A percentile compares a stretch with the other conserved stretches of the same genome.
phyloP scores from a whole-genome alignment of 2,888 invertebrate genomes.

The Ditylenchus weischeri region DNA sequence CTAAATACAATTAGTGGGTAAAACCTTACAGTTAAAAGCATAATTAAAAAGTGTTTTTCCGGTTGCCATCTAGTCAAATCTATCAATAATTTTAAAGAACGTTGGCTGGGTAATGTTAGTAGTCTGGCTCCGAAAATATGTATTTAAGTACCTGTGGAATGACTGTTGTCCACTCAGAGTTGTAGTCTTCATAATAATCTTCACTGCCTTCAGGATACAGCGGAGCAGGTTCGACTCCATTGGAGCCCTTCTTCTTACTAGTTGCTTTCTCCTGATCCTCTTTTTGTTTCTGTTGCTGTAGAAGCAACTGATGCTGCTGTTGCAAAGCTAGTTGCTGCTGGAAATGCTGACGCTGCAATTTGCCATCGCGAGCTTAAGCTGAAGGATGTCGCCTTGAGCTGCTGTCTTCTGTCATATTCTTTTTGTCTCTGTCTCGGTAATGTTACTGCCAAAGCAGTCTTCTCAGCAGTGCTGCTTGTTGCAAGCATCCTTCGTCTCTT shows the following conservation, averaged over 20 bases:
- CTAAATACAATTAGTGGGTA: too few relatives aligned
- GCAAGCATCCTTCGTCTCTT: too few relatives aligned
- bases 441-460: not conserved
- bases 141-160: constrained; percentile 17
- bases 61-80: too few relatives aligned
- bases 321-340: constrained; percentile 5
- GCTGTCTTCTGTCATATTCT: constrained; percentile 7
- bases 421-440: constrained; percentile 13
- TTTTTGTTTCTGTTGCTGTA: constrained; percentile 7
- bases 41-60: too few relatives aligned
- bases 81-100: too few relatives aligned
- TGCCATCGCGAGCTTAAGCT: too few relatives aligned
- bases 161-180: constrained; percentile 27
- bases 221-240: constrained; percentile 28
- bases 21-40: too few relatives aligned
- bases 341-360: not conserved
- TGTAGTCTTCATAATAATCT: constrained; percentile 30
- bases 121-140: not conserved
- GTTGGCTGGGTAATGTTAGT: too few relatives aligned
- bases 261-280: not conserved
- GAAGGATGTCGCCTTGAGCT: too few relatives aligned
- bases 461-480: too few relatives aligned
- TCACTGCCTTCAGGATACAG: constrained; percentile 33
- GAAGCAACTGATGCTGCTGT: constrained; percentile 17
- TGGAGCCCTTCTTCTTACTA: not conserved